Percentiles rank a stretch among this genome's conserved stretches.
phyloP scores from a whole-genome alignment of 2,113 vertebrate species.

The Carettochelys insculpta region DNA sequence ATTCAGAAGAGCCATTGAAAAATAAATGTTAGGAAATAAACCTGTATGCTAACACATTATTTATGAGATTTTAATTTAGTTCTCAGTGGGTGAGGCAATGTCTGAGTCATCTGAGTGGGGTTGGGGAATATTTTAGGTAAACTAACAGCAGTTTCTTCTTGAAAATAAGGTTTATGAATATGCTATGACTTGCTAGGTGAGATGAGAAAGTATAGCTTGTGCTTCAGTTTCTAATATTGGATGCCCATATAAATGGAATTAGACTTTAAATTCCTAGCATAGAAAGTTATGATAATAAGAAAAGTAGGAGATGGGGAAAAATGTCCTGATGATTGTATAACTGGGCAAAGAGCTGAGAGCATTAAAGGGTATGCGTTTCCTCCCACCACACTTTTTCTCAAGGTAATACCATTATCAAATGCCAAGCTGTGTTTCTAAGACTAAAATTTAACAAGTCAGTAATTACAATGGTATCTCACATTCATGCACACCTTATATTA shows the following conservation, averaged over 20 bases:
- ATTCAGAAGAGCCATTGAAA: conserved; percentile 52
- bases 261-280: neutral
- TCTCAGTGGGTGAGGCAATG: conserved; percentile 25
- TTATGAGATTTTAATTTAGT: conserved; percentile 64
- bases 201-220: neutral
- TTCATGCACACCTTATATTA: neutral
- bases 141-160: conserved; percentile 26
- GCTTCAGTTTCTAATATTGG: neutral
- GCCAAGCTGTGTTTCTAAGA: conserved; percentile 38
- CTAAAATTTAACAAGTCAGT: neutral
- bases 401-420: neutral
- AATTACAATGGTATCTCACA: neutral
- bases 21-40: conserved; percentile 48
- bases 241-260: neutral
- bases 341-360: neutral
- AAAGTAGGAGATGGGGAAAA: neutral
- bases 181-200: conserved; percentile 20
- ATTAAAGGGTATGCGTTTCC: neutral
- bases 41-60: conserved; percentile 39
- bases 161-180: conserved; percentile 39
- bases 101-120: conserved; percentile 66
- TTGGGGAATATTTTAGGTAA: conserved; percentile 57
- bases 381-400: neutral
- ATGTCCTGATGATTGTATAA: neutral
- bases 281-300: neutral